phyloP scores from a whole-genome alignment of 2,888 invertebrate genomes.

The Taphrorychus bicolor region DNA sequence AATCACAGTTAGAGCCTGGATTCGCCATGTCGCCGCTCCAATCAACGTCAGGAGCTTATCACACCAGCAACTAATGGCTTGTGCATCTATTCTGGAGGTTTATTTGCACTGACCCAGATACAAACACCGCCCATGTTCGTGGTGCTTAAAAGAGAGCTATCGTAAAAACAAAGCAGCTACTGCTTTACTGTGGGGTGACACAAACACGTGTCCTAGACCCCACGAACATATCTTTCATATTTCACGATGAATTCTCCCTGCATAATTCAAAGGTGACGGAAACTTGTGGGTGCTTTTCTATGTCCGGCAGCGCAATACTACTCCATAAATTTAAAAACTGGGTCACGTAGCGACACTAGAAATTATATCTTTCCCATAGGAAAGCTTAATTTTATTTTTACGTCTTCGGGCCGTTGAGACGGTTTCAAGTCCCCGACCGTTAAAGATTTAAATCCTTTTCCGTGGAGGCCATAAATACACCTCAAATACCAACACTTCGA shows the following conservation, averaged over 20 bases:
- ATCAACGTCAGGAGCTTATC: constrained; percentile 30
- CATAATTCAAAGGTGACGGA: neutral
- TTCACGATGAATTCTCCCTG: neutral
- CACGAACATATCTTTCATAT: neutral
- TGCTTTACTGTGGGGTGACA: neutral
- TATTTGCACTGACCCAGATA: constrained; percentile 10
- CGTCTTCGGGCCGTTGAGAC: constrained; percentile 16
- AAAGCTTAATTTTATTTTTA: constrained; percentile 24
- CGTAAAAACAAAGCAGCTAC: neutral
- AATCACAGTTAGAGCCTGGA: constrained; percentile 28
- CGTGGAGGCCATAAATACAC: constrained; percentile 9
- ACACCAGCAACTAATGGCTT: constrained; percentile 12
- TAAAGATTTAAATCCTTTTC: constrained; percentile 11
- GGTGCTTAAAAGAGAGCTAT: neutral
- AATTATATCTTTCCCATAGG: constrained; percentile 25
- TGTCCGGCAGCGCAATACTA: neutral
- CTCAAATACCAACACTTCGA: constrained; percentile 12
- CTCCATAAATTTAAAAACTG: constrained; percentile 14
- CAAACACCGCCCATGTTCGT: too few species aligned
- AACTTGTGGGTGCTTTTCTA: neutral
- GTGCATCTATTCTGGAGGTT: constrained; percentile 8
- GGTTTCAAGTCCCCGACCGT: constrained; percentile 15
- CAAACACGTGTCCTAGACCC: neutral
- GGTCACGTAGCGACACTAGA: constrained; percentile 18
- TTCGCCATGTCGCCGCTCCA: constrained; percentile 27